Conservation (phyloP, 2,888 invertebrate genomes). For the Melanophora roralis region DNA sequence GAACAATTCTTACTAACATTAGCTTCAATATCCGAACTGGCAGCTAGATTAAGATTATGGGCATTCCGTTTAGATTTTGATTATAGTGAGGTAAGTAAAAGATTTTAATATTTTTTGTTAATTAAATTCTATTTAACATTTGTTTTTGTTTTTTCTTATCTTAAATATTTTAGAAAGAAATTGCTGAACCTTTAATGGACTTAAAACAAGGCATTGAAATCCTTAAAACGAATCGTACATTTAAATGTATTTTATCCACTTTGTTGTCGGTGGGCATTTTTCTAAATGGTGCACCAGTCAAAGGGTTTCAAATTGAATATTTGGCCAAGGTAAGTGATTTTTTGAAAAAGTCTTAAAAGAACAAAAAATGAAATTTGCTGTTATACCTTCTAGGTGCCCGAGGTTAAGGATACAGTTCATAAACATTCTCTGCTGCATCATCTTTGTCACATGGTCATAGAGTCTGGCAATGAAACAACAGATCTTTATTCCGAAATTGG, state of each 20-base stretch:
- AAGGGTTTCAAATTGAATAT: constrained; percentile 98
- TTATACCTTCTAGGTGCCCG: constrained; percentile 83
- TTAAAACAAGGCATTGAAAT: constrained; percentile 97
- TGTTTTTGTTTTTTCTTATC: background rate
- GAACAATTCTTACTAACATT: constrained; percentile 99
- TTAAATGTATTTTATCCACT: constrained; percentile 95
- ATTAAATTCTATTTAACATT: too few species aligned
- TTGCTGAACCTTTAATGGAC: constrained; percentile 99
- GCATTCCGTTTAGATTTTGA: constrained; percentile 99
- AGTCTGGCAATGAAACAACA: constrained; percentile 95
- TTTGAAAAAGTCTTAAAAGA: background rate
- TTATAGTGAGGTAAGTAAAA: constrained; percentile 87
- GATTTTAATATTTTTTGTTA: background rate
- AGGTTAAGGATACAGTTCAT: constrained; percentile 99
- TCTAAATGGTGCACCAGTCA: constrained; percentile 93
- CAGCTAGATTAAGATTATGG: constrained; percentile 96
- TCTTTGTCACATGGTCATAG: constrained; percentile 97
- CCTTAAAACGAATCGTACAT: constrained; percentile 93
- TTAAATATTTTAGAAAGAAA: constrained; percentile 84
- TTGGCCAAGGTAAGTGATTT: constrained; percentile 84
- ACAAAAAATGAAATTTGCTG: background rate
- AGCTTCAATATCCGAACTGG: constrained; percentile 95
- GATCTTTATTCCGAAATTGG: constrained; percentile 99
- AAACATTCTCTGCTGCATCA: constrained; percentile 99
- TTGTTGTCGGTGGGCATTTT: constrained; percentile 97